phyloP scores from a whole-genome alignment of 2,113 vertebrate species.

The Sphaerodactylus townsendi region DNA sequence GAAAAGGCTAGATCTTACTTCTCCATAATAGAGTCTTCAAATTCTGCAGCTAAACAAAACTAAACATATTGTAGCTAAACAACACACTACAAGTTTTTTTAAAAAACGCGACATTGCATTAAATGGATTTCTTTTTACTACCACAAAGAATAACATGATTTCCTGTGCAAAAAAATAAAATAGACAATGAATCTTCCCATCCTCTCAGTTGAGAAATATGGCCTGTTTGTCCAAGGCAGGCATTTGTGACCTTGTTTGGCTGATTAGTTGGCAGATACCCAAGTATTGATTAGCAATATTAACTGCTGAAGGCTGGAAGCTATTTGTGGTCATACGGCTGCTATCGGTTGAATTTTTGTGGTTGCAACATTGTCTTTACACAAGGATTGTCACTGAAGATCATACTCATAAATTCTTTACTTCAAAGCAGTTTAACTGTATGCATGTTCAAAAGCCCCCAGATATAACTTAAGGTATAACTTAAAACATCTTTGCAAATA shows the following conservation, averaged over 20 bases:
- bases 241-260: constrained; percentile 55
- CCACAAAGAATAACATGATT: neutral
- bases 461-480: too few species aligned
- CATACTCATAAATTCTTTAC: neutral
- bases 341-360: constrained; percentile 35
- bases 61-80: too few species aligned
- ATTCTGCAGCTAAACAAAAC: neutral
- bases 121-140: neutral
- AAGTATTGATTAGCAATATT: constrained; percentile 54
- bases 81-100: too few species aligned
- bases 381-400: neutral
- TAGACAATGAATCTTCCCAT: neutral
- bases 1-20: neutral
- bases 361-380: neutral
- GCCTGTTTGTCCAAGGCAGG: neutral
- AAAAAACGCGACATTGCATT: neutral
- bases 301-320: constrained; percentile 48
- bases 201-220: constrained; percentile 1
- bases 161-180: neutral
- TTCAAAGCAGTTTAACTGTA: neutral
- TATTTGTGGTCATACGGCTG: constrained; percentile 44
- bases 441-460: neutral
- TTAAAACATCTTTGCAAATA: neutral
- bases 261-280: constrained; percentile 50
- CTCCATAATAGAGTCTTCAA: constrained; percentile 13